These are phyloP conservation scores for Mythimna pallens DNA, from an alignment of 2,888 invertebrate species.

Conservation along the genomic window DNA sequence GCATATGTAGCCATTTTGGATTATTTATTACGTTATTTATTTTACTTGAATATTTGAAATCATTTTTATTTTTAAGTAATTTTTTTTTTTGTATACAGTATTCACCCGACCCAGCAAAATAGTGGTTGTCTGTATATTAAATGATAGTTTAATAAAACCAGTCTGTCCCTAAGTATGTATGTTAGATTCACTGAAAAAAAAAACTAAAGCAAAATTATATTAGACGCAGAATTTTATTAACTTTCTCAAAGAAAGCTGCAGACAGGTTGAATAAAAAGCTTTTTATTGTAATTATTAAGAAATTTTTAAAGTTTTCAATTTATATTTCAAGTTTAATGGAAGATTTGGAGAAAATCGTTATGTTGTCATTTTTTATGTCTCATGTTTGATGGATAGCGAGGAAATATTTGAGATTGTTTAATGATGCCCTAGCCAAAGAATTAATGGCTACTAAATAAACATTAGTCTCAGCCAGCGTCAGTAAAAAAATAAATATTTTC, in stretches of 20 bases:
- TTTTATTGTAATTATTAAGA: slow-evolving; percentile 54
- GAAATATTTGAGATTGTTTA: slow-evolving; percentile 7
- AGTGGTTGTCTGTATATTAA: slow-evolving; percentile 34
- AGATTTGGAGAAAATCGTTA: slow-evolving; percentile 30
- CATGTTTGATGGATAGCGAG: slow-evolving; percentile 31
- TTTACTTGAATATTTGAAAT: neutral
- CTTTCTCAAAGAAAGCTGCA: slow-evolving; percentile 66
- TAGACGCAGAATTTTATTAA: slow-evolving; percentile 46
- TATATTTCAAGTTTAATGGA: slow-evolving; percentile 40
- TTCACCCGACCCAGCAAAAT: slow-evolving; percentile 16
- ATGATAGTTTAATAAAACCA: slow-evolving; percentile 34
- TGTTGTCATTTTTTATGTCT: slow-evolving; percentile 22
- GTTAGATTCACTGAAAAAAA: slow-evolving; percentile 52
- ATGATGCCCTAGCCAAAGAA: neutral
- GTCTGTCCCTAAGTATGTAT: slow-evolving; percentile 51
- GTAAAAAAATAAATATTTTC: neutral
- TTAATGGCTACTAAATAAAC: neutral
- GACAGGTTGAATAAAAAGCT: slow-evolving; percentile 53
- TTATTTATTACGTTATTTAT: neutral
- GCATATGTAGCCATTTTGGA: neutral
- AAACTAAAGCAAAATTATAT: slow-evolving; percentile 42
- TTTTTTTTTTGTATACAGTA: neutral
- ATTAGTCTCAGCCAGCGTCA: neutral
- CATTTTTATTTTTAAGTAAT: neutral
- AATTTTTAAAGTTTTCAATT: slow-evolving; percentile 43